Base-by-base conservation (phyloP, 2,797 vertebrate genomes). In the Lutjanus argentimaculatus region DNA sequence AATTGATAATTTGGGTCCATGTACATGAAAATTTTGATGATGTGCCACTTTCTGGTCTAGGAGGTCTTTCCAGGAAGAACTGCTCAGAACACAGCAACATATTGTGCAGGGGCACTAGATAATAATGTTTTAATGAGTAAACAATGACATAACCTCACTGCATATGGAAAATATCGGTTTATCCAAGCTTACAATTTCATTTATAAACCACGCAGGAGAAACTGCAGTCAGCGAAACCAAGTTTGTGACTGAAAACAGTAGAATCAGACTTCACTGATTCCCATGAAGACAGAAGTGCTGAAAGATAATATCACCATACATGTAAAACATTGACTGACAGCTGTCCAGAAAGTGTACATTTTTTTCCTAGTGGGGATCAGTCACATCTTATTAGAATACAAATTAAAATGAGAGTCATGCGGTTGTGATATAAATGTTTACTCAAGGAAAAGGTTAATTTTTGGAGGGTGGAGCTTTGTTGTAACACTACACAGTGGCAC, bases 221-320 rank as follows among this genome's bases (percentile, higher is more conserved):
- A 46, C 8, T 22, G 25, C 42, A 25, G 40, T 16, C 51, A 45
- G 17, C 42, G 51, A 3, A 45, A 42, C 12, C 1, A 25, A 43
- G 36, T 59, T 52, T 69, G 13, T 75, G 58, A 62, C 55, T 30
- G 71, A 19, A 71, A 65, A 59, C 53, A 61, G 48, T n/a, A 19
- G 3, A 52, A 8, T 45, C 56, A 7, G 6, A 45, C 17, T 16
- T 30, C 4, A 25, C 10, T 21, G 21, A 36, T 21, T 58, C 13
- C 53, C 36, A 8, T 14, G 9, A 55, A n/a, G 4, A n/a, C n/a
- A n/a, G 9, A n/a, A 49, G 22, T 1, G 22, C 4, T 5, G 21
- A 42, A 22, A 22, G n/a, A n/a, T 72, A 9, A 10, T n/a, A 42
- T 21, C 21, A 51, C 53, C 19, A 17, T 7, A 19, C 40, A 46